These are phyloP conservation scores for Pristiophorus japonicus DNA, from an alignment of 2,113 vertebrate species.

Conservation along the genomic window DNA sequence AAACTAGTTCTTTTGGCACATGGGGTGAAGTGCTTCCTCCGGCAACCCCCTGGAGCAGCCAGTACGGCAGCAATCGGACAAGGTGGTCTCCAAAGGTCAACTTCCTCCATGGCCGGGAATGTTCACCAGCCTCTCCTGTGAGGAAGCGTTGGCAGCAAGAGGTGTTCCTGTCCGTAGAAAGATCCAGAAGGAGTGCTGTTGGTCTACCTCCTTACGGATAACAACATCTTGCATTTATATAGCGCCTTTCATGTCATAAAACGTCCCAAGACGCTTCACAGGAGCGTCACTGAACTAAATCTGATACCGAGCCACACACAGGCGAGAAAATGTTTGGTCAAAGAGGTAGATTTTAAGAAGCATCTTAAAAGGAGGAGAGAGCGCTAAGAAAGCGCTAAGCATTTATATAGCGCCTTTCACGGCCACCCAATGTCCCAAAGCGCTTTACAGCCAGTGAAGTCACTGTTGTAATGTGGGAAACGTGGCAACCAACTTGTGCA, in stretches of 20 bases:
- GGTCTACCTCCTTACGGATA: not conserved
- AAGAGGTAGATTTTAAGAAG: no score
- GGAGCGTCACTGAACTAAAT: not conserved
- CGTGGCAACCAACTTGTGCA: no score
- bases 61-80: not conserved
- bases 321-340: no score
- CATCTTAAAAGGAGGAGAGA: not conserved
- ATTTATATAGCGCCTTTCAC: no score
- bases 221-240: not conserved
- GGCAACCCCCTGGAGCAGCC: not conserved
- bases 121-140: not conserved
- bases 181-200: not conserved
- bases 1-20: not conserved
- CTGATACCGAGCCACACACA: no score
- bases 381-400: no score
- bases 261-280: not conserved
- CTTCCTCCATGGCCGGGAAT: not conserved
- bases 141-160: not conserved
- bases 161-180: not conserved
- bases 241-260: not conserved
- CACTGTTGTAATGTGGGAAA: no score
- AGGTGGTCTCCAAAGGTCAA: not conserved
- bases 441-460: no score
- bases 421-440: no score
- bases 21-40: not conserved